A percentile compares a stretch with the other conserved stretches of the same genome.
These are phyloP conservation scores for Drosophila fulvimacula DNA, from an alignment of 2,888 invertebrate species.

Conservation along the genomic window DNA sequence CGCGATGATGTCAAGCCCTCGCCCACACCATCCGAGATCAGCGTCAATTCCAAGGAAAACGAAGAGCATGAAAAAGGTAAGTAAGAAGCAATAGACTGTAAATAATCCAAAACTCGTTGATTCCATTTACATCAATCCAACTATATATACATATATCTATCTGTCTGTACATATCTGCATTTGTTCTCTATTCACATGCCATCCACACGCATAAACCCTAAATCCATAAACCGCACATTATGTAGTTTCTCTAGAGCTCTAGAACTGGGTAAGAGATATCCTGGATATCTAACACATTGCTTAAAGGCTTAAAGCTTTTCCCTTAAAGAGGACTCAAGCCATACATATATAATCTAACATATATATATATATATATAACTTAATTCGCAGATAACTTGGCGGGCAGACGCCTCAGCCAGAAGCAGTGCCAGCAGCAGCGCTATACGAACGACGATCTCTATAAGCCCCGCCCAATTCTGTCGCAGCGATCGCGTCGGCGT, in stretches of 20 bases:
- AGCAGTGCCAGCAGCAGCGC: conserved; percentile 85
- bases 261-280: conserved; percentile 38
- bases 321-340: neutral
- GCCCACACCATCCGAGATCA: conserved; percentile 82
- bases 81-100: neutral
- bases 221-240: conserved; percentile 18
- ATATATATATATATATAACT: conserved; percentile 9
- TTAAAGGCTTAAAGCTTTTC: neutral
- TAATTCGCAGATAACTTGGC: conserved; percentile 41
- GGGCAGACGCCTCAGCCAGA: conserved; percentile 59
- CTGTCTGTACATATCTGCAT: conserved; percentile 5
- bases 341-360: neutral
- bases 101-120: neutral
- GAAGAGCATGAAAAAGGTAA: conserved; percentile 70
- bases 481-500: conserved; percentile 86
- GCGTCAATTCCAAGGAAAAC: conserved; percentile 84
- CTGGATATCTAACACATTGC: neutral
- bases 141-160: conserved; percentile 1
- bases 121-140: neutral
- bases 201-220: conserved; percentile 28
- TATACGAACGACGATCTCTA: conserved; percentile 90
- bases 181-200: conserved; percentile 46
- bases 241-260: conserved; percentile 12
- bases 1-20: conserved; percentile 73
- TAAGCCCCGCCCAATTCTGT: conserved; percentile 88